A percentile compares a stretch with the other conserved stretches of the same genome.
Conservation (phyloP, 2,888 invertebrate genomes). For the Sminthurinus aureus region DNA sequence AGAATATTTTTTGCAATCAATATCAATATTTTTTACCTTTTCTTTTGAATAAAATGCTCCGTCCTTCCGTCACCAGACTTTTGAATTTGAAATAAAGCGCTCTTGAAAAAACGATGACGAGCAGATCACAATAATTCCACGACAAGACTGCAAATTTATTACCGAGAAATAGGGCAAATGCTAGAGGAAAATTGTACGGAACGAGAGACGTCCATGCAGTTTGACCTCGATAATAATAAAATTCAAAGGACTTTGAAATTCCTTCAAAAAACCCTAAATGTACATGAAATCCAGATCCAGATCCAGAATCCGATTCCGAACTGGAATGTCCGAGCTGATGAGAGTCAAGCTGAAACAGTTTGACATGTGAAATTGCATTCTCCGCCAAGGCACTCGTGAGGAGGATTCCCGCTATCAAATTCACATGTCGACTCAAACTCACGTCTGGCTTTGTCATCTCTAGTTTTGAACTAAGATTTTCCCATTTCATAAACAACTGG, state of each 20-base stretch:
- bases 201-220: slow-evolving; percentile 9
- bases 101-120: slow-evolving; percentile 32
- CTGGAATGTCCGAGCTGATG: background rate
- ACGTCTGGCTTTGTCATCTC: background rate
- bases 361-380: slow-evolving; percentile 23
- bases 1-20: background rate
- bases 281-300: background rate
- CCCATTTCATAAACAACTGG: background rate
- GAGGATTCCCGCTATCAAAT: slow-evolving; percentile 3
- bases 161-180: slow-evolving; percentile 8
- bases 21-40: background rate
- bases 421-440: slow-evolving; percentile 1
- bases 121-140: slow-evolving; percentile 34
- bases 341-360: background rate
- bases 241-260: background rate
- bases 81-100: slow-evolving; percentile 35
- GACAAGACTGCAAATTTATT: slow-evolving; percentile 32
- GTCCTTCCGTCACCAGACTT: background rate
- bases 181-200: slow-evolving; percentile 19
- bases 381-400: slow-evolving; percentile 18
- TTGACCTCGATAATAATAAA: slow-evolving; percentile 19
- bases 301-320: background rate
- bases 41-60: background rate
- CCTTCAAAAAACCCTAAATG: background rate
- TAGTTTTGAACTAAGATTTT: background rate